Percentiles rank a stretch among this genome's conserved stretches.
Evolutionary conservation across 2,797 vertebrate species (phyloP).

Genomic region (Sebastes elongatus): DNA sequence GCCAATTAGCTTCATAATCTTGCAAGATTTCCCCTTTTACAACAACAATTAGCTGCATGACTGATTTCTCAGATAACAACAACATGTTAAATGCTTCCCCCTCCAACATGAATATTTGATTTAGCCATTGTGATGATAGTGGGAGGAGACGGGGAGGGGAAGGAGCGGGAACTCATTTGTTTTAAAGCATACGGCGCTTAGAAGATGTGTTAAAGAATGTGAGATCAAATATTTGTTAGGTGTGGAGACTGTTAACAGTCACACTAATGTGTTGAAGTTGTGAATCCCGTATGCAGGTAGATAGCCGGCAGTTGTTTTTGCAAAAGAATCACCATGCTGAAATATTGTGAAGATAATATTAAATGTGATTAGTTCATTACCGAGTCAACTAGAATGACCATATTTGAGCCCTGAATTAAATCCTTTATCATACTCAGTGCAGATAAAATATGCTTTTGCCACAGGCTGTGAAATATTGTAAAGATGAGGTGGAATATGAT

Average conservation of each 20-base stretch:
- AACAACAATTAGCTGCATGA: slow-evolving; percentile 66
- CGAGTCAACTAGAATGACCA: background rate
- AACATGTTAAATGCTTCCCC: slow-evolving; percentile 51
- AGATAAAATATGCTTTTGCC: background rate
- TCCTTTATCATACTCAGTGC: background rate
- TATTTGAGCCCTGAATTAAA: background rate
- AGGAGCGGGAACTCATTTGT: slow-evolving; percentile 55
- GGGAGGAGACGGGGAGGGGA: slow-evolving; percentile 45
- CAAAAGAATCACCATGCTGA: background rate
- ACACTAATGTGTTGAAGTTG: slow-evolving; percentile 22
- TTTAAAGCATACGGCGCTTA: slow-evolving; percentile 58
- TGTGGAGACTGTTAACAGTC: slow-evolving; percentile 47
- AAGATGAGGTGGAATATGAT: background rate
- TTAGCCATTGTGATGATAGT: slow-evolving; percentile 41
- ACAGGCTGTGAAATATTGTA: background rate
- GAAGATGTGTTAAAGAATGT: slow-evolving; percentile 61
- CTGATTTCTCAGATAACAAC: slow-evolving; percentile 66
- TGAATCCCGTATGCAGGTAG: slow-evolving; percentile 17
- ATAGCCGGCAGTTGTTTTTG: slow-evolving; percentile 17
- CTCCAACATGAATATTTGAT: slow-evolving; percentile 67
- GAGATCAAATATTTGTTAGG: slow-evolving; percentile 63
- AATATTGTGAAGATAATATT: background rate
- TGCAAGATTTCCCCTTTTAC: slow-evolving; percentile 55
- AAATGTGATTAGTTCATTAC: slow-evolving; percentile 2
- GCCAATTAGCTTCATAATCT: slow-evolving; percentile 56